Conservation (phyloP, 2,113 vertebrate species). For the Thunnus maccoyii region DNA sequence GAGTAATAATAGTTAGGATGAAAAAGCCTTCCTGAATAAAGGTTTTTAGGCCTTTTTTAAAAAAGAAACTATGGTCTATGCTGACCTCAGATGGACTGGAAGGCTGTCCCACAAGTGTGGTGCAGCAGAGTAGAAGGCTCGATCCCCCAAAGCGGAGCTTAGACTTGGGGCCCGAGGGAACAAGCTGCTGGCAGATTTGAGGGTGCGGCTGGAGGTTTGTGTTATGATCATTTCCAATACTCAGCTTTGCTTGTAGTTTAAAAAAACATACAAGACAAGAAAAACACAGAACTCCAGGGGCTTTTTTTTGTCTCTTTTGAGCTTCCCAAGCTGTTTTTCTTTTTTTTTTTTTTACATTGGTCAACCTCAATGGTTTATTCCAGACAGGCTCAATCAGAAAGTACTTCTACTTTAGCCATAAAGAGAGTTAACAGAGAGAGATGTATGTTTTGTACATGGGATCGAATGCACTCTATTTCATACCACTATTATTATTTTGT, state of each 20-base stretch:
- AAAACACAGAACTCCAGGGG: constrained; percentile 16
- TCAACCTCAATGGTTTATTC: constrained; percentile 30
- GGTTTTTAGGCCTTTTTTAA: no score
- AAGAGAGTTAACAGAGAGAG: not conserved
- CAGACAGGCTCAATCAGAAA: not conserved
- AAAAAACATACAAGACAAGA: constrained; percentile 18
- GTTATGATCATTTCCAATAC: not conserved
- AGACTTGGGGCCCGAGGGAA: no score
- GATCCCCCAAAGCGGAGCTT: no score
- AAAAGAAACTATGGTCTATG: no score
- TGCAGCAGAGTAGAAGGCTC: no score
- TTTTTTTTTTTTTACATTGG: not conserved
- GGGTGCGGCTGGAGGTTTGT: no score
- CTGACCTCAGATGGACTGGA: no score
- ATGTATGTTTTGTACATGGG: not conserved
- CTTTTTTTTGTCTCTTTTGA: constrained; percentile 24
- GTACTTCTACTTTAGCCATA: constrained; percentile 15
- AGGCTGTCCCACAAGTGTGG: no score
- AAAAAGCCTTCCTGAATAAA: no score
- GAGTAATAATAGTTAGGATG: no score
- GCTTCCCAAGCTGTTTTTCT: not conserved
- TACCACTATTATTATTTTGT: constrained; percentile 35
- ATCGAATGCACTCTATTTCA: constrained; percentile 11
- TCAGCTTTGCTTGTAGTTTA: not conserved
- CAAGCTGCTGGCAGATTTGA: no score